phyloP scores from a whole-genome alignment of 2,888 invertebrate genomes.

The Harpagoxenus sublaevis region DNA sequence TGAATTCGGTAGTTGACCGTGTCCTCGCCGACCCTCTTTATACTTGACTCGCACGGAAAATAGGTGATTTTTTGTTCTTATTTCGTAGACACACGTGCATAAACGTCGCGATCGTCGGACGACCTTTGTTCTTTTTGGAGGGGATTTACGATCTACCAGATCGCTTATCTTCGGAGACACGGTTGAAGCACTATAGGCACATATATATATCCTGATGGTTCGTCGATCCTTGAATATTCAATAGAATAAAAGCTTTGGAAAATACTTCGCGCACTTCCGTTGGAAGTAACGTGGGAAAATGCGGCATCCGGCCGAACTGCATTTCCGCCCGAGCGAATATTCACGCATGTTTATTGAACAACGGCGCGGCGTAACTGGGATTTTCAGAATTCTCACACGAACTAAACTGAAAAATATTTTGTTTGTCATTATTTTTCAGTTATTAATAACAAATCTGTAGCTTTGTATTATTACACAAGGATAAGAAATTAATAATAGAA shows the following conservation, averaged over 20 bases:
- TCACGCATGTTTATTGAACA: conserved; percentile 33
- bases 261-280: conserved; percentile 35
- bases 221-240: conserved; percentile 52
- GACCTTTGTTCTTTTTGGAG: conserved; percentile 8
- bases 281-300: conserved; percentile 36
- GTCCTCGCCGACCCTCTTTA: conserved; percentile 57
- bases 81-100: conserved; percentile 12
- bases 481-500: neutral
- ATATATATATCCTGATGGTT: neutral
- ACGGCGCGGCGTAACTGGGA: neutral
- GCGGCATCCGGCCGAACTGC: neutral
- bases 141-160: conserved; percentile 55
- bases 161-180: conserved; percentile 53
- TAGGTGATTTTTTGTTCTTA: conserved; percentile 62
- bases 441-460: neutral
- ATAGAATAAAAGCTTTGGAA: conserved; percentile 52
- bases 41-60: conserved; percentile 68
- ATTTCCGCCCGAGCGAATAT: conserved; percentile 1
- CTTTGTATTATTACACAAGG: neutral
- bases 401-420: neutral
- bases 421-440: neutral
- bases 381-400: neutral
- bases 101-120: neutral
- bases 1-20: conserved; percentile 74
- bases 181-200: conserved; percentile 13